Percentiles rank a stretch among this genome's conserved stretches.
Evolutionary conservation across 2,888 invertebrate genomes (phyloP).

Genomic region (Eledone cirrhosa): DNA sequence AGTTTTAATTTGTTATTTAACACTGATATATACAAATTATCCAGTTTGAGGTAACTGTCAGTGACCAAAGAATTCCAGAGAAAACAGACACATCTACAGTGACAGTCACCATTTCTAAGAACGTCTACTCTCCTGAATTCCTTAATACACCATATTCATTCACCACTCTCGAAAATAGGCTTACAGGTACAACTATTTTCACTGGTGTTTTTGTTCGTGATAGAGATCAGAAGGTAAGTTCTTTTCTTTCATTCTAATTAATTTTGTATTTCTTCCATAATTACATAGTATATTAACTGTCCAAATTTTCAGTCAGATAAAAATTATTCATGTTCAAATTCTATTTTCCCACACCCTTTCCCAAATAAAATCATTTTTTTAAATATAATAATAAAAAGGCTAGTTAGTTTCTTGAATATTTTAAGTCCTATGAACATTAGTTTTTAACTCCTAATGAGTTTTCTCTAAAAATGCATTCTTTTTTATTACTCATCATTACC

Average conservation of each 20-base stretch:
- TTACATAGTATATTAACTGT: no score
- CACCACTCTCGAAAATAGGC: constrained; percentile 42
- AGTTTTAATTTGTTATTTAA: background rate
- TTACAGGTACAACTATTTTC: constrained; percentile 38
- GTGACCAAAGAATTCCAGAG: background rate
- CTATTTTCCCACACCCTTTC: background rate
- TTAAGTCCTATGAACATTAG: no score
- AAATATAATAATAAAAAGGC: background rate
- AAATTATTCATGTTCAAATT: background rate
- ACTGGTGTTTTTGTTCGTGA: constrained; percentile 36
- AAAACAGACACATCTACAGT: constrained; percentile 36
- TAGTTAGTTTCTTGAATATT: no score
- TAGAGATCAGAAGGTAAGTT: constrained; percentile 31
- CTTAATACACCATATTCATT: constrained; percentile 38
- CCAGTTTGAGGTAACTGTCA: background rate
- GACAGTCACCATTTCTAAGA: constrained; percentile 47
- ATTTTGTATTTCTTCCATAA: no score
- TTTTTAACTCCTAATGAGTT: no score
- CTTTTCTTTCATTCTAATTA: background rate
- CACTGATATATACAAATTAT: background rate
- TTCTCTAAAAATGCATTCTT: no score
- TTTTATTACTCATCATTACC: no score
- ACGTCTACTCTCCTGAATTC: constrained; percentile 53
- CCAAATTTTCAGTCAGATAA: no score
- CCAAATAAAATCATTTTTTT: background rate